phyloP scores from a whole-genome alignment of 2,888 invertebrate species.

The Eupithecia vulgata region DNA sequence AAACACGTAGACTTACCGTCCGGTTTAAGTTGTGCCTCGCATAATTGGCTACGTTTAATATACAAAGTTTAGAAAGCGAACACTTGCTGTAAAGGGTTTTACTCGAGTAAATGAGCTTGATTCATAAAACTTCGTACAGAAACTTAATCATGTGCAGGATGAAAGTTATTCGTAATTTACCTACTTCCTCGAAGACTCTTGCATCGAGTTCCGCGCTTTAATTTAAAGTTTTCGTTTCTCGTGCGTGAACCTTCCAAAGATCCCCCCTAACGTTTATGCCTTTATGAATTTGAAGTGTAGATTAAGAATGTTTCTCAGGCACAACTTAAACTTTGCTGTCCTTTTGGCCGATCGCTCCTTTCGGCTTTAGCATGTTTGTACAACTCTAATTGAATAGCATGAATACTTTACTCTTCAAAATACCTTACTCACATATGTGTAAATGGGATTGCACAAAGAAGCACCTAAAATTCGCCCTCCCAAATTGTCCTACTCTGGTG shows the following conservation, averaged over 20 bases:
- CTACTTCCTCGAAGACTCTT: constrained; percentile 50
- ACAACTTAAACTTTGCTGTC: constrained; percentile 72
- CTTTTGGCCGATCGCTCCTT: constrained; percentile 77
- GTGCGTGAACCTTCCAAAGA: constrained; percentile 54
- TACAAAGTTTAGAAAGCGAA: constrained; percentile 39
- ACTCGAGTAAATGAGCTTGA: constrained; percentile 52
- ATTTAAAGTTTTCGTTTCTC: constrained; percentile 63
- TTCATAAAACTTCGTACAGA: constrained; percentile 55
- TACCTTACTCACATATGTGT: constrained; percentile 63
- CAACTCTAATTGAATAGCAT: constrained; percentile 76
- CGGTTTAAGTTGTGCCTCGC: constrained; percentile 74
- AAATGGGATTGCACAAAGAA: constrained; percentile 74
- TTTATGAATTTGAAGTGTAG: constrained; percentile 39
- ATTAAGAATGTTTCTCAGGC: constrained; percentile 53
- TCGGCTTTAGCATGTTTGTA: constrained; percentile 81
- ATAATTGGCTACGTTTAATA: constrained; percentile 32
- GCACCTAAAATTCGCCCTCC: constrained; percentile 67
- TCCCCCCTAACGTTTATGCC: constrained; percentile 43
- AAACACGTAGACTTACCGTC: constrained; percentile 66
- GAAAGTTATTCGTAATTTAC: constrained; percentile 65
- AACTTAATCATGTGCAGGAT: constrained; percentile 61
- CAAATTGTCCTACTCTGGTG: constrained; percentile 74
- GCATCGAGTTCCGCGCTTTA: constrained; percentile 57
- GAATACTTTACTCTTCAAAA: constrained; percentile 67
- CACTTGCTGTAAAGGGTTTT: constrained; percentile 48